phyloP scores from a whole-genome alignment of 2,113 vertebrate species.

The Gorsachius goisagi region DNA sequence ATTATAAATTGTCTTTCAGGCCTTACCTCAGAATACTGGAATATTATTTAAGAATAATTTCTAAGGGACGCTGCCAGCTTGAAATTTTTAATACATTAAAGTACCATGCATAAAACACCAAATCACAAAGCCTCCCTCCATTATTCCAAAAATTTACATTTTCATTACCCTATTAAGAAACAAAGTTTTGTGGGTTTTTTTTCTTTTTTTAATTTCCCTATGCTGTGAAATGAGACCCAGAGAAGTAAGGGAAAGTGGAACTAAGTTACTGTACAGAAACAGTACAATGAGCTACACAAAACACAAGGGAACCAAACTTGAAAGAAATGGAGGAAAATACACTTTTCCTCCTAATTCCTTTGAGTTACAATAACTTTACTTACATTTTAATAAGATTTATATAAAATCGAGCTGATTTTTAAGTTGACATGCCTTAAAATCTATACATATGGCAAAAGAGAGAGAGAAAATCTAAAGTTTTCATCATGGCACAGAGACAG shows the following conservation, averaged over 20 bases:
- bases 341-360: background rate
- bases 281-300: background rate
- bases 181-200: background rate
- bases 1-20: slow-evolving; percentile 20
- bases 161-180: background rate
- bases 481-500: slow-evolving; percentile 16
- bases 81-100: slow-evolving; percentile 5
- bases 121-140: background rate
- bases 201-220: background rate
- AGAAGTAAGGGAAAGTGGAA: background rate
- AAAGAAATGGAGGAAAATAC: background rate
- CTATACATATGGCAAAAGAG: slow-evolving; percentile 26
- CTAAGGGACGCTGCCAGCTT: background rate
- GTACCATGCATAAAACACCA: background rate
- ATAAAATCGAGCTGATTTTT: slow-evolving; percentile 51
- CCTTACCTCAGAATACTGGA: background rate
- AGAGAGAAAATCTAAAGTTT: slow-evolving; percentile 37
- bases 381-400: slow-evolving; percentile 48
- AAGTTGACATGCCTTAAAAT: slow-evolving; percentile 38
- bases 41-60: slow-evolving; percentile 1
- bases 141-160: background rate
- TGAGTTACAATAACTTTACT: slow-evolving; percentile 21
- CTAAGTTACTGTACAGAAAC: background rate
- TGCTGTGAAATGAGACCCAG: background rate
- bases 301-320: background rate